These are phyloP conservation scores for Alligator mississippiensis DNA, from an alignment of 2,113 vertebrate genomes.

Conservation along the genomic window DNA sequence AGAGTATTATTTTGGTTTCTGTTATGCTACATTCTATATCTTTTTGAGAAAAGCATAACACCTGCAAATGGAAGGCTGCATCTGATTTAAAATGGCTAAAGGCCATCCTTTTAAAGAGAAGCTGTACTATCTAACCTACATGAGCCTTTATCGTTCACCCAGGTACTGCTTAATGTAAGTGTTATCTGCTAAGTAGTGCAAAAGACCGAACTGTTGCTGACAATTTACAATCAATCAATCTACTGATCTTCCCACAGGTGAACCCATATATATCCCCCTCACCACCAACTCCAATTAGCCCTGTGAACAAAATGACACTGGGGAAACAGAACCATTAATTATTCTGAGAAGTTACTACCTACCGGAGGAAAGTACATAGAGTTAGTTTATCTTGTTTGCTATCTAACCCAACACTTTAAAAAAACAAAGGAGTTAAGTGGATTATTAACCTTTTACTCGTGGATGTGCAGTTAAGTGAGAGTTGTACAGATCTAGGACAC, in stretches of 20 bases:
- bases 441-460: conserved; percentile 28
- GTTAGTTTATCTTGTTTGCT: conserved; percentile 40
- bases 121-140: background rate
- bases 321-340: conserved; percentile 46
- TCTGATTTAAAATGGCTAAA: background rate
- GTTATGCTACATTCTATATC: background rate
- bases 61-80: background rate
- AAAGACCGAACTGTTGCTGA: conserved; percentile 25
- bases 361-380: background rate
- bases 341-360: conserved; percentile 54
- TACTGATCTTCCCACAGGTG: conserved; percentile 38
- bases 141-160: background rate
- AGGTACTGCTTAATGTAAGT: background rate
- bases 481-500: background rate
- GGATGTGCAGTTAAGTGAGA: background rate
- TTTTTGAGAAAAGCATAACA: background rate
- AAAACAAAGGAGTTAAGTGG: conserved; percentile 12
- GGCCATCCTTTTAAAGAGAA: background rate
- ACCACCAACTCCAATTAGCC: conserved; percentile 58
- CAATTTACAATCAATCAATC: conserved; percentile 53
- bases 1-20: background rate
- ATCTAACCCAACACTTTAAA: conserved; percentile 26
- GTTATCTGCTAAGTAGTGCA: conserved; percentile 29
- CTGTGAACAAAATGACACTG: conserved; percentile 51
- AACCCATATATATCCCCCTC: conserved; percentile 20